Percentiles rank a stretch among this genome's conserved stretches.
Evolutionary conservation across 2,888 invertebrate species (phyloP).

Genomic region (Temnothorax unifasciatus): DNA sequence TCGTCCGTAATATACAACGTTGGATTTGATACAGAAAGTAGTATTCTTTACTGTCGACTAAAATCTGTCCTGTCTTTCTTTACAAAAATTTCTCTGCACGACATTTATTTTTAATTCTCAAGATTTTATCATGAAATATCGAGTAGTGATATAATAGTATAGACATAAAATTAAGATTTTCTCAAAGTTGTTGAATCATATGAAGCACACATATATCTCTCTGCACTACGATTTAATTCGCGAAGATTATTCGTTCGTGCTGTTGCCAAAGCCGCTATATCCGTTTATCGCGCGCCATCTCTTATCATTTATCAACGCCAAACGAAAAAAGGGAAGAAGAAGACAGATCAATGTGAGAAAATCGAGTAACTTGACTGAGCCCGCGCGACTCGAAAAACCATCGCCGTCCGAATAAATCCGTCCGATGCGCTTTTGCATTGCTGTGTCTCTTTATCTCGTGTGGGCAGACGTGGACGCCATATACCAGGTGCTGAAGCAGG

Average conservation of each 20-base stretch:
- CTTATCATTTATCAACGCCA: conserved; percentile 41
- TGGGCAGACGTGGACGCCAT: conserved; percentile 94
- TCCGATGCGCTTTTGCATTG: conserved; percentile 58
- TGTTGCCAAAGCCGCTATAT: conserved; percentile 10
- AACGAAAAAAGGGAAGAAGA: conserved; percentile 53
- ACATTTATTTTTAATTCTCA: neutral
- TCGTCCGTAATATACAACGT: neutral
- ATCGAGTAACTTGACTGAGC: neutral
- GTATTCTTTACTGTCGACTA: neutral
- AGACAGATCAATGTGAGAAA: conserved; percentile 45
- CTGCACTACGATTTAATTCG: conserved; percentile 20
- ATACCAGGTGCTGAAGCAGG: conserved; percentile 98
- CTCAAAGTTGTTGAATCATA: neutral
- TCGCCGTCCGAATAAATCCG: neutral
- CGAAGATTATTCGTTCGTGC: neutral
- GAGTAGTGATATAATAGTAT: no score
- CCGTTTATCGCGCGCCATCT: conserved; percentile 30
- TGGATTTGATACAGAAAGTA: neutral
- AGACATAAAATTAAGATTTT: neutral
- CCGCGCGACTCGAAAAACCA: conserved; percentile 10
- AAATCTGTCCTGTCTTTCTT: neutral
- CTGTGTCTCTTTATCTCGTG: conserved; percentile 69
- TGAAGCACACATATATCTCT: conserved; percentile 1
- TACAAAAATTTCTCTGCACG: neutral
- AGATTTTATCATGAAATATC: neutral